A percentile compares a stretch with the other conserved stretches of the same genome.
These are phyloP conservation scores for Sphinx pinastri DNA, from an alignment of 2,888 invertebrate species.

Conservation along the genomic window DNA sequence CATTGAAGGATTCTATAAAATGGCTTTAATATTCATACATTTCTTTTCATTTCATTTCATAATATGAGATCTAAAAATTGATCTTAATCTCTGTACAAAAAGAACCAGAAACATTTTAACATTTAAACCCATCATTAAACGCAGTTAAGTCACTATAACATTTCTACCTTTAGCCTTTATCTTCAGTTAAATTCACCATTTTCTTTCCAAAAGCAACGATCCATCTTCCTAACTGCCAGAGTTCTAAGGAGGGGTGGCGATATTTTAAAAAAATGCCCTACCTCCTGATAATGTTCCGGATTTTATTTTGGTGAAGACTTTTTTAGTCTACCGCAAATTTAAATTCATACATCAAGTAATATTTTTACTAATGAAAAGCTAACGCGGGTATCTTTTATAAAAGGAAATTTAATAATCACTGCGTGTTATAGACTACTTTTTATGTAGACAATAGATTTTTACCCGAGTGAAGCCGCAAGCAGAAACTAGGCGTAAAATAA, in stretches of 20 bases:
- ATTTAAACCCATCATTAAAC: neutral
- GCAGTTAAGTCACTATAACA: neutral
- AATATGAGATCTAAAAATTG: too few relatives aligned
- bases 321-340: neutral
- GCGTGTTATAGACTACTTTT: too few relatives aligned
- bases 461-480: too few relatives aligned
- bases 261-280: constrained; percentile 4
- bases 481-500: too few relatives aligned
- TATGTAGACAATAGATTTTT: too few relatives aligned
- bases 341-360: too few relatives aligned
- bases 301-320: constrained; percentile 1
- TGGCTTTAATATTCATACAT: too few relatives aligned
- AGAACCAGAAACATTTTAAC: neutral
- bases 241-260: constrained; percentile 2
- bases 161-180: constrained; percentile 18
- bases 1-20: too few relatives aligned
- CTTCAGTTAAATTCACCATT: constrained; percentile 16
- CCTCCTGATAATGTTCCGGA: constrained; percentile 4
- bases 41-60: too few relatives aligned
- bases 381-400: too few relatives aligned
- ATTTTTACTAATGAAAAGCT: too few relatives aligned
- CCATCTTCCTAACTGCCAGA: constrained; percentile 21
- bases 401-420: too few relatives aligned
- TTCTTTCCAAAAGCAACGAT: constrained; percentile 18
- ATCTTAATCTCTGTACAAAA: neutral